Evolutionary conservation across 2,113 vertebrate genomes (phyloP), one percentile per base, ranked within the genome.

Genomic region (Aphelocoma coerulescens): DNA sequence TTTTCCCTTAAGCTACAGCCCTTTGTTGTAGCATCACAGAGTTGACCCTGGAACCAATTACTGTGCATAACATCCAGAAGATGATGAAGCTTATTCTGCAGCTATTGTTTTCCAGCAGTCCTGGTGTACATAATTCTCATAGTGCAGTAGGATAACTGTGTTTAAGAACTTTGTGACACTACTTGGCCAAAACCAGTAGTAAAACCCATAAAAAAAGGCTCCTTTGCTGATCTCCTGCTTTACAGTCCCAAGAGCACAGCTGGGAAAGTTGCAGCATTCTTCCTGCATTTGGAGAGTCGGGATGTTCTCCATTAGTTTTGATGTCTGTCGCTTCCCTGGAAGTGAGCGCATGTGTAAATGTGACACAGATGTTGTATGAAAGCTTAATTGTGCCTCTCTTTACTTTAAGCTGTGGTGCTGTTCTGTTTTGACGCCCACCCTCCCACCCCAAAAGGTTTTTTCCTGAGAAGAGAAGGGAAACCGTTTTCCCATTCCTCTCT

Each of bases 31-130:
- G 74, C 89, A 88, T 97, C 67, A 4, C 55, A 85, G 63, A 72
- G 68, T 89, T 95, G 95, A 96, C 89, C 94, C 93, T 97, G 95
- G 92, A 97, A 96, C 82, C 81, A 96, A 97, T 96, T 96, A 91
- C 66, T 75, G 51, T 72, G 58, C 30, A 2, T 75, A 88, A 91
- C 59, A 93, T 78, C 55, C 59, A 82, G 79, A 69, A 51, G 65
- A 95, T 72, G 91, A 77, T 77, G 88, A 86, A 28, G 72, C 33
- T 93, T 88, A n/a, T 49, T 92, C 58, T 95, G 68, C 85, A 94
- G 74, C 84, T 6, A 4, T 93, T 91, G 74, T 91, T 95, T 95
- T 85, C 67, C 48, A 51, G 74, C 86, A 67, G 57, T 77, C 48
- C 52, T 15, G 7, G 24, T 83, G 55, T 87, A 39, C 2, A 0